Evolutionary conservation across 1,140 invertebrate species (phyloP).

Genomic region (Arctopsyche grandis): DNA sequence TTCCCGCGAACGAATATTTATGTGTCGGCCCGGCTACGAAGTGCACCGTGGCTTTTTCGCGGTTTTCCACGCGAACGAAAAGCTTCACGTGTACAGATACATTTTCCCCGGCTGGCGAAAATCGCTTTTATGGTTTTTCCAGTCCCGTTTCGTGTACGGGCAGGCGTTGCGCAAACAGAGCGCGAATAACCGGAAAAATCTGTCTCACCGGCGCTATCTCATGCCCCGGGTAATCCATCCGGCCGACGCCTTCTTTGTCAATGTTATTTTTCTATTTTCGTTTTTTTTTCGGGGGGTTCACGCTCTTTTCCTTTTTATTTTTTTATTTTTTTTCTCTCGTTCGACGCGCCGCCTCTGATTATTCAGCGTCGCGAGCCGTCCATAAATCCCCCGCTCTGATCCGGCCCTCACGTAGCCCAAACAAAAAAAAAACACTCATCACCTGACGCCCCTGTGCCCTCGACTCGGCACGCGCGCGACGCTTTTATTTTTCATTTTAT

Average conservation of each 20-base stretch:
- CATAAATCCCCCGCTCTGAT: constrained; percentile 46
- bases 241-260: constrained; percentile 47
- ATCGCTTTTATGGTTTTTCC: constrained; percentile 18
- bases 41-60: not conserved
- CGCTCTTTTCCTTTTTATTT: not conserved
- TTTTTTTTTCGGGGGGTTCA: not conserved
- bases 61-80: constrained; percentile 3
- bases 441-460: constrained; percentile 47
- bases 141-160: not conserved
- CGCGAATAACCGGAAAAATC: constrained; percentile 41
- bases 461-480: constrained; percentile 30
- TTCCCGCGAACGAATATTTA: constrained; percentile 2
- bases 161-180: constrained; percentile 4
- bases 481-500: constrained; percentile 37
- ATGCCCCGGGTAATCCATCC: constrained; percentile 49
- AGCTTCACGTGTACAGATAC: not conserved
- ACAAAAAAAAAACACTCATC: constrained; percentile 52
- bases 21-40: not conserved
- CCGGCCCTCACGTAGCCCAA: constrained; percentile 50
- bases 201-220: constrained; percentile 45
- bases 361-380: constrained; percentile 19
- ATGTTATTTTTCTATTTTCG: constrained; percentile 48
- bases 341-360: constrained; percentile 24
- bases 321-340: not conserved
- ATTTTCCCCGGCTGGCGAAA: not conserved